These are phyloP conservation scores for Callyntrura sp. DNA, from an alignment of 2,888 invertebrate species.

Conservation along the genomic window DNA sequence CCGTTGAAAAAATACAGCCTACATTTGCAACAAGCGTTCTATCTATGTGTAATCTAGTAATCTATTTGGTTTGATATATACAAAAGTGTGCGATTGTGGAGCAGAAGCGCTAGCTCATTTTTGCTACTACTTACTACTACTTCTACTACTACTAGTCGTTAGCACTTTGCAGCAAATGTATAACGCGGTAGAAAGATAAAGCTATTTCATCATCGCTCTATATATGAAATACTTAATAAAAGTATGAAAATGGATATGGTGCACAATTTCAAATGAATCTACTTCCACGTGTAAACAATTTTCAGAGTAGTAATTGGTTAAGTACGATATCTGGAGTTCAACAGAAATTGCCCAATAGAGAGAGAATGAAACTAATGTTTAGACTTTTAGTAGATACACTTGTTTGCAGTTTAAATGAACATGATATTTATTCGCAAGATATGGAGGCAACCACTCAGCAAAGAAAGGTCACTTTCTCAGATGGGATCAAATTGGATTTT, in stretches of 20 bases:
- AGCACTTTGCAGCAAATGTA: neutral
- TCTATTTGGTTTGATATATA: neutral
- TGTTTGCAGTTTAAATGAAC: no score
- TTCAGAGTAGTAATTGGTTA: conserved; percentile 32
- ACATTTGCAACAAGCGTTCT: conserved; percentile 21
- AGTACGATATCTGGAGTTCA: conserved; percentile 13
- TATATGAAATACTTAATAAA: neutral
- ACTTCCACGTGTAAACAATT: conserved; percentile 44
- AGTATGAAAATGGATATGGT: neutral
- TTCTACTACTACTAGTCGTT: neutral
- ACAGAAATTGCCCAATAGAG: conserved; percentile 21
- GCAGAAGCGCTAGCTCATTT: neutral
- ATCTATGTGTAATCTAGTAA: neutral
- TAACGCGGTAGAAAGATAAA: neutral
- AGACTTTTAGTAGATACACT: conserved; percentile 3
- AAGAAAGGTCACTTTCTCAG: no score
- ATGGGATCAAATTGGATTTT: no score
- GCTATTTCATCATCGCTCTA: neutral
- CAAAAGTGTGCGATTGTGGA: neutral
- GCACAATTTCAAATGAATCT: conserved; percentile 16
- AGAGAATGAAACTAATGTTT: neutral
- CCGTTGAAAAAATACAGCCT: conserved; percentile 28
- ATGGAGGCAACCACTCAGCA: no score
- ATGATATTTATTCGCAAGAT: no score
- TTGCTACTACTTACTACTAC: neutral